These are phyloP conservation scores for Dendropsophus ebraccatus DNA, from an alignment of 2,113 vertebrate genomes.

Conservation along the genomic window DNA sequence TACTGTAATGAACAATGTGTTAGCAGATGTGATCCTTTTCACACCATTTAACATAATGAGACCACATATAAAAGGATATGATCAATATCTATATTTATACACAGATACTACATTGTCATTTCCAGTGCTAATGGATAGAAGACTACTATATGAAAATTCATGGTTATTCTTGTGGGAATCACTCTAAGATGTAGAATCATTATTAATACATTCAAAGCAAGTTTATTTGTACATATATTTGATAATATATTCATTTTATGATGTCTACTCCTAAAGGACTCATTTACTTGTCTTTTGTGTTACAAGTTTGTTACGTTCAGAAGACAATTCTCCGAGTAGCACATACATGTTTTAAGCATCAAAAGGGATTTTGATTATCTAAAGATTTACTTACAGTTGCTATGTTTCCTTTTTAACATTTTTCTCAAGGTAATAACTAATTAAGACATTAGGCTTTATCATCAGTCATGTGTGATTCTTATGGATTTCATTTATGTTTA, in stretches of 20 bases:
- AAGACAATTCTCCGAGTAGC: neutral
- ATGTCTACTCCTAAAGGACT: neutral
- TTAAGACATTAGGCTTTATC: constrained; percentile 15
- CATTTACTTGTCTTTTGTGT: constrained; percentile 1
- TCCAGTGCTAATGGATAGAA: neutral
- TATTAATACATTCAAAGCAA: constrained; percentile 16
- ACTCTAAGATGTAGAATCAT: neutral
- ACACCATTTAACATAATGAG: constrained; percentile 36
- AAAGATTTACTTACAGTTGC: neutral
- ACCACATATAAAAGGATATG: constrained; percentile 22
- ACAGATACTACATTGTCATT: constrained; percentile 15
- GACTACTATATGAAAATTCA: neutral
- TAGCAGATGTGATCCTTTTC: constrained; percentile 41
- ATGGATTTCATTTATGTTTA: no score
- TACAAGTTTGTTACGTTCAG: neutral
- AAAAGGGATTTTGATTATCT: neutral
- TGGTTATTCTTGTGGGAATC: neutral
- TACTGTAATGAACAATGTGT: constrained; percentile 1
- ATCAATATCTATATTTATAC: constrained; percentile 33
- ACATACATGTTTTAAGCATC: neutral
- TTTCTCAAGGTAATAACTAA: constrained; percentile 4
- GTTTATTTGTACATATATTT: constrained; percentile 11
- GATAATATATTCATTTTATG: neutral
- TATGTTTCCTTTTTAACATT: neutral
- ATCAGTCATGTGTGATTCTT: neutral